Percentiles rank a stretch among this genome's conserved stretches.
phyloP scores from a whole-genome alignment of 2,888 invertebrate species.

The Sisyra nigra region DNA sequence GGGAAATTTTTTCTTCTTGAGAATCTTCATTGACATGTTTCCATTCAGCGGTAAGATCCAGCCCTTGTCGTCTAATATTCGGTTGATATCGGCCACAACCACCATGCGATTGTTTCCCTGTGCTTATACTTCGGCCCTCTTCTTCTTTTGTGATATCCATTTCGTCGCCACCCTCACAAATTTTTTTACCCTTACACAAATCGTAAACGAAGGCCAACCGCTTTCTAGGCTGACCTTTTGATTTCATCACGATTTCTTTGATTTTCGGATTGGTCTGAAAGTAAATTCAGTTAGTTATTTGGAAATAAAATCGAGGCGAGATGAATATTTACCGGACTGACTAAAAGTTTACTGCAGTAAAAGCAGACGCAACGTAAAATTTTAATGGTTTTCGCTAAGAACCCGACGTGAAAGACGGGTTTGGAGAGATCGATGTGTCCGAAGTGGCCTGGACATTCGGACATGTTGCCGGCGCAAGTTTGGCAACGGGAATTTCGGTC shows the following conservation, averaged over 20 bases:
- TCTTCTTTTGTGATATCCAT: slow-evolving; percentile 81
- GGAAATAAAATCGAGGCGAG: not conserved
- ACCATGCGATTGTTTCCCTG: slow-evolving; percentile 56
- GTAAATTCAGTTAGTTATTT: not conserved
- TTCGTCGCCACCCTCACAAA: slow-evolving; percentile 97
- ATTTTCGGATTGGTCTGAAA: slow-evolving; percentile 77
- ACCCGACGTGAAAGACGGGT: slow-evolving; percentile 97
- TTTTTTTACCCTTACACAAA: slow-evolving; percentile 92
- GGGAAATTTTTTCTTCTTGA: slow-evolving; percentile 85
- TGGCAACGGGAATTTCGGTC: slow-evolving; percentile 87
- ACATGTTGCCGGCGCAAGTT: slow-evolving; percentile 95
- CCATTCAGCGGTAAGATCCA: slow-evolving; percentile 96
- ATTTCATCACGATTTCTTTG: slow-evolving; percentile 87
- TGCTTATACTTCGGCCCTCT: slow-evolving; percentile 34
- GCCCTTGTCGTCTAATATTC: slow-evolving; percentile 69
- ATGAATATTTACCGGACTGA: slow-evolving; percentile 66
- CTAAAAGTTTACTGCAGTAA: slow-evolving; percentile 93
- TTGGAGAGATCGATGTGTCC: slow-evolving; percentile 97
- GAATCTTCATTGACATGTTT: slow-evolving; percentile 97
- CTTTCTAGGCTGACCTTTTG: slow-evolving; percentile 91
- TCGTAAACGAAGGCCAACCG: slow-evolving; percentile 92
- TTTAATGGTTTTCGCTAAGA: slow-evolving; percentile 93
- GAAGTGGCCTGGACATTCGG: slow-evolving; percentile 98
- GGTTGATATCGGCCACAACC: slow-evolving; percentile 99
- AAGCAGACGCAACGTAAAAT: slow-evolving; percentile 97